Percentiles rank a stretch among this genome's conserved stretches.
phyloP scores from a whole-genome alignment of 64 coral and sea anemone species.

The Stichodactyla helianthus region DNA sequence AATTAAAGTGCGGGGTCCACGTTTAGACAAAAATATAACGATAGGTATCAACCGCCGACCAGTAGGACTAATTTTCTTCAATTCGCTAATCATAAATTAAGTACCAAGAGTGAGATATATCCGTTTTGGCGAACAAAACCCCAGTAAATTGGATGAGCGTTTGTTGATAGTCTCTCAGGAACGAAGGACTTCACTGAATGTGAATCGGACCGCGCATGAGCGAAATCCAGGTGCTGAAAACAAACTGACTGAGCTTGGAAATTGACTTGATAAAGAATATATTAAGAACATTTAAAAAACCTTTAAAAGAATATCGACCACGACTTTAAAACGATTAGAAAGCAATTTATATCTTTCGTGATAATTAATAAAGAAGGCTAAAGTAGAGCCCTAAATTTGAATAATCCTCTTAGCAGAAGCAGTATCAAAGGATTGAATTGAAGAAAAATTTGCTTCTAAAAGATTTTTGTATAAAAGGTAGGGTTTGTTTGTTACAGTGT shows the following conservation, averaged over 20 bases:
- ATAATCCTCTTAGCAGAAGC: not conserved
- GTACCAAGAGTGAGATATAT: not conserved
- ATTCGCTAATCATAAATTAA: not conserved
- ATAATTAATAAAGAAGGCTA: not conserved
- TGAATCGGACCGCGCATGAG: not conserved
- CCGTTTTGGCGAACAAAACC: not conserved
- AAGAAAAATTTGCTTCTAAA: not conserved
- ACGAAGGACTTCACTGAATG: not conserved
- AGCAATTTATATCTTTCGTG: not conserved
- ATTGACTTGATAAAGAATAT: not conserved
- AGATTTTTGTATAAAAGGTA: not conserved
- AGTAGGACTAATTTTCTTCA: not conserved
- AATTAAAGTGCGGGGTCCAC: not conserved
- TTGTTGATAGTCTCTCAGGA: not conserved
- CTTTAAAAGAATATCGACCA: not conserved
- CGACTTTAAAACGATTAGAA: not conserved
- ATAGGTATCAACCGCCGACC: not conserved
- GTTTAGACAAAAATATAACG: not conserved
- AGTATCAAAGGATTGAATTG: not conserved
- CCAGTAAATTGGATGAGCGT: not conserved
- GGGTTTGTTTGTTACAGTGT: not conserved
- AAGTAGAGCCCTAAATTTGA: not conserved
- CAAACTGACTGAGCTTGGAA: not conserved
- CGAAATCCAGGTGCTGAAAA: not conserved
- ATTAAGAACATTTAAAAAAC: not conserved